A percentile compares a stretch with the other conserved stretches of the same genome.
phyloP scores from a whole-genome alignment of 2,888 invertebrate species.

The Isotomurus palustris region DNA sequence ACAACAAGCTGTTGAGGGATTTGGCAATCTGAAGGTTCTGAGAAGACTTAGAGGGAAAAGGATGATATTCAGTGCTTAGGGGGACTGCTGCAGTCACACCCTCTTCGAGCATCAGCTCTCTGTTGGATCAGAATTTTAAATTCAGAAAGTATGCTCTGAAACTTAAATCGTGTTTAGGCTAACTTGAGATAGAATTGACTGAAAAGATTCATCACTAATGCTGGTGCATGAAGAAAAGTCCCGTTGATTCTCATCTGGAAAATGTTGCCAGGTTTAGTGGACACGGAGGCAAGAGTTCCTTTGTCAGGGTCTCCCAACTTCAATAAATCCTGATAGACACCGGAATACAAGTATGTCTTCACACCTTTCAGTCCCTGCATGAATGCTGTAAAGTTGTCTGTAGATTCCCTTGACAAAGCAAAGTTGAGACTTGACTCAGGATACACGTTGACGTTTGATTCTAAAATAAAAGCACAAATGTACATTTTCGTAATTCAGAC shows the following conservation, averaged over 20 bases:
- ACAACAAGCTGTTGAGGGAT: no score
- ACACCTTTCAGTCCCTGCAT: constrained; percentile 9
- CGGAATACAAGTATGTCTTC: constrained; percentile 29
- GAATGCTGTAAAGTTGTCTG: neutral
- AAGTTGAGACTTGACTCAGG: constrained; percentile 14
- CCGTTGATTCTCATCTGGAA: constrained; percentile 63
- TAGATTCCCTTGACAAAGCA: constrained; percentile 6
- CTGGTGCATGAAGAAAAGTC: constrained; percentile 72
- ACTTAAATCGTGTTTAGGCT: constrained; percentile 46
- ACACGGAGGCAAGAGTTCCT: constrained; percentile 37
- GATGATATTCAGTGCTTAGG: neutral
- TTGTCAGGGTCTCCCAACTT: constrained; percentile 12
- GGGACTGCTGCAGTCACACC: no score
- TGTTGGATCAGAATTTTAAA: no score
- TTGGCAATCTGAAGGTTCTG: no score
- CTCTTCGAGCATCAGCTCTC: no score
- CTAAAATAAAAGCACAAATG: neutral
- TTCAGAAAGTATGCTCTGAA: neutral
- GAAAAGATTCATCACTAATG: constrained; percentile 67
- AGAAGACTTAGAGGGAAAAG: constrained; percentile 16
- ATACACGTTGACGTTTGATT: constrained; percentile 15
- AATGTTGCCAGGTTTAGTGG: neutral
- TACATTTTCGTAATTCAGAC: neutral
- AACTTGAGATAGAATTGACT: constrained; percentile 63
- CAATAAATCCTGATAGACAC: constrained; percentile 40